Base-by-base conservation (phyloP, 1,140 invertebrate species). In the Hyles vespertilio region DNA sequence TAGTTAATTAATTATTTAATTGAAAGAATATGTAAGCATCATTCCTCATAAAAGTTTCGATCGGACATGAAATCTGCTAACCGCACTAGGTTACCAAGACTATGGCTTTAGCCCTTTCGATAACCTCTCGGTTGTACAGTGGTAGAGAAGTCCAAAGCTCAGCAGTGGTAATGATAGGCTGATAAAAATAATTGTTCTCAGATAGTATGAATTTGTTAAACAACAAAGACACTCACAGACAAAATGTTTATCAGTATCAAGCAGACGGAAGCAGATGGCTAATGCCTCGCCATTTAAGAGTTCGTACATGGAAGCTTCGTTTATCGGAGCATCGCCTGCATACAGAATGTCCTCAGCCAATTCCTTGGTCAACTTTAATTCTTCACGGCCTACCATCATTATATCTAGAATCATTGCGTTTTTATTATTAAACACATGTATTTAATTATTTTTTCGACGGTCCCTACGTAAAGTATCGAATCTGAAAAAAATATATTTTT, bases 381-480 rank as follows among this genome's bases (percentile, higher is more conserved):
- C 77, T 73, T 88, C 84, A n/a, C 84, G 73, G 36, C 73, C 83
- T n/a, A 86, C 73, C 84, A 88, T 88, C 49, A 84, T 72, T 3
- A 86, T 82, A 62, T 80, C 84, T 87, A 62, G 6, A 61, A 62
- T 22, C 22, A 50, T 12, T 50, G 22, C 7, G n/a, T 12, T 32
- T 8, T 50, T 50, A 50, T 50, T 9, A 12, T n/a, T 0, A 8
- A 8, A 40, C 1, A 40, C 1, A 40, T 40, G 36, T 40, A 40
- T 40, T 5, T 40, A 8, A 8, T 2, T 2, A 40, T 40, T 40
- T 40, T 5, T 40, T 5, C 36, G 36, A 40, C 5, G 0, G 8
- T 40, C 36, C 8, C 5, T 40, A 22, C 22, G 22, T 40, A 5
- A 40, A 8, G 36, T 40, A 2, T 40, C 22, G 22, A 40, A 40